These are phyloP conservation scores for Cataglyphis hispanica DNA, from an alignment of 1,140 invertebrate genomes.

Conservation along the genomic window DNA sequence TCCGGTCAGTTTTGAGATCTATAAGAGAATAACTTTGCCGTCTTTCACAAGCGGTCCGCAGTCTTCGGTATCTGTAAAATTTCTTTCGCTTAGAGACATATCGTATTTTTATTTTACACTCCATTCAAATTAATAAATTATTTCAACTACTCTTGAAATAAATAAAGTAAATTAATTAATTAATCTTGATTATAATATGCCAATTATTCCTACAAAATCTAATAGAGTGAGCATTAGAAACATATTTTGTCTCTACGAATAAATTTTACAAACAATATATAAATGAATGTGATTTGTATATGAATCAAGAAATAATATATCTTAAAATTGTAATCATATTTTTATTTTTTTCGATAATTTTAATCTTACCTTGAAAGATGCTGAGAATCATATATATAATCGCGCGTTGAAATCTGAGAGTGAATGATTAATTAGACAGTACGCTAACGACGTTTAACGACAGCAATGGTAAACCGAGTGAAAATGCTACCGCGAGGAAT, in stretches of 20 bases:
- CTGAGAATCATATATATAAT: background rate
- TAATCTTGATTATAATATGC: background rate
- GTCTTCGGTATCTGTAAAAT: background rate
- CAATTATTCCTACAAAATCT: background rate
- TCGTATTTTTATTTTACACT: background rate
- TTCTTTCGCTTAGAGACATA: background rate
- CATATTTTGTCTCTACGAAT: background rate
- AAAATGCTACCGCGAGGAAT: slow-evolving; percentile 13
- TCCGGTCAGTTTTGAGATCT: slow-evolving; percentile 15
- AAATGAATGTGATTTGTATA: background rate
- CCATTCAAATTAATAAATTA: background rate
- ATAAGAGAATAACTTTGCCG: background rate
- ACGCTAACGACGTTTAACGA: slow-evolving; percentile 12
- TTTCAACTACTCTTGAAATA: too few species aligned
- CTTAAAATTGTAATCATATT: background rate
- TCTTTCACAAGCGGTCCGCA: slow-evolving; percentile 2
- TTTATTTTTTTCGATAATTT: background rate
- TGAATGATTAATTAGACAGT: slow-evolving; percentile 30
- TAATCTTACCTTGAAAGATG: background rate
- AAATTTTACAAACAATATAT: slow-evolving; percentile 8
- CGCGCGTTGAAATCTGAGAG: background rate
- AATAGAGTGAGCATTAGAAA: background rate
- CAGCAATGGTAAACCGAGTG: background rate
- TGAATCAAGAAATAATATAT: background rate
- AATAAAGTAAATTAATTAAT: background rate